Evolutionary conservation across 1,140 invertebrate genomes (phyloP).

Genomic region (Cylas formicarius): DNA sequence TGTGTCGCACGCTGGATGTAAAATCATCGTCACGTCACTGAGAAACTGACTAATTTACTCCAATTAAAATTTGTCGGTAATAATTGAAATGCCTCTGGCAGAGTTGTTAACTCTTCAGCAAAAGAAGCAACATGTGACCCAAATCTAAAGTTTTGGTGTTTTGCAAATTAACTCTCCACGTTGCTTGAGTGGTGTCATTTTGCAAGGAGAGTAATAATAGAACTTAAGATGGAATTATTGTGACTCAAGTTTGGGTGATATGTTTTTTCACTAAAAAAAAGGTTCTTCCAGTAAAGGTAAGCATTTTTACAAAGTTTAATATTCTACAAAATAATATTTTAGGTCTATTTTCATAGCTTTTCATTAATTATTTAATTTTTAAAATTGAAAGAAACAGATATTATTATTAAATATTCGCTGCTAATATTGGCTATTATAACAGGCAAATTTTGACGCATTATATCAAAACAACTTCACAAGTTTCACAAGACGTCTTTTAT

Average conservation of each 20-base stretch:
- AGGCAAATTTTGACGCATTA: no score
- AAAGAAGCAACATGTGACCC: conserved; percentile 52
- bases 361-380: no score
- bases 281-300: neutral
- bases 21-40: conserved; percentile 12
- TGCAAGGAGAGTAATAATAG: neutral
- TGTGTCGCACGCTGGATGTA: conserved; percentile 9
- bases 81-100: conserved; percentile 12
- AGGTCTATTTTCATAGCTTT: no score
- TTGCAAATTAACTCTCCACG: conserved; percentile 13
- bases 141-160: conserved; percentile 47
- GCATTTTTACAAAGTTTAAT: neutral
- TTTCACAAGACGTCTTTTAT: no score
- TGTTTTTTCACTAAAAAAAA: neutral
- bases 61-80: conserved; percentile 23
- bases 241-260: neutral
- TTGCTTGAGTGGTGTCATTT: conserved; percentile 5
- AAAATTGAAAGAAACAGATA: no score
- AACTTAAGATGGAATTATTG: neutral
- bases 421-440: no score
- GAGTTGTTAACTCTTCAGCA: conserved; percentile 4
- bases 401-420: no score
- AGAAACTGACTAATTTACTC: conserved; percentile 25
- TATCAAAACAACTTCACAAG: no score
- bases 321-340: no score